A percentile compares a stretch with the other conserved stretches of the same genome.
Conservation (phyloP, 2,888 invertebrate species). For the Rhorus exstirpatorius region DNA sequence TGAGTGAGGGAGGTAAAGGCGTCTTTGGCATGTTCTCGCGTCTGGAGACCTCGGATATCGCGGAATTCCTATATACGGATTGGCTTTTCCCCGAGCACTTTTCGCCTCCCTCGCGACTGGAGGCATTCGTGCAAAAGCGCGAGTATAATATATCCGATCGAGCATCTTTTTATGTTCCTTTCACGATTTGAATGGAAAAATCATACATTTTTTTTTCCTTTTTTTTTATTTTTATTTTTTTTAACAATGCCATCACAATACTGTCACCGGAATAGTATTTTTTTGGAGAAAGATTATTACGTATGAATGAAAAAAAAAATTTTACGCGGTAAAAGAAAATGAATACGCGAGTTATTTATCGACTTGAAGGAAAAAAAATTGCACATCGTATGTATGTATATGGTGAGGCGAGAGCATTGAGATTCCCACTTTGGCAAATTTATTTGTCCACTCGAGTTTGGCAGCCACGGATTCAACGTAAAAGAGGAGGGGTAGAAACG, state of each 20-base stretch:
- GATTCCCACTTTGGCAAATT: slow-evolving; percentile 38
- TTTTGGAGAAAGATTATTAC: not conserved
- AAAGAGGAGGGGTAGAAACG: slow-evolving; percentile 14
- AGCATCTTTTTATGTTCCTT: slow-evolving; percentile 30
- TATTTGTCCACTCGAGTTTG: slow-evolving; percentile 56
- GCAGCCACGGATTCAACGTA: slow-evolving; percentile 6
- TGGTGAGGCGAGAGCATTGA: not conserved
- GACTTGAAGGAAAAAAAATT: not conserved
- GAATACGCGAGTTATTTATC: not conserved
- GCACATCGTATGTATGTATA: too few species aligned
- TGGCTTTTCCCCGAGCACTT: slow-evolving; percentile 55
- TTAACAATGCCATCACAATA: not conserved
- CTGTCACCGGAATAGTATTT: not conserved
- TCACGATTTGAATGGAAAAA: slow-evolving; percentile 42
- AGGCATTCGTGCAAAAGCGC: slow-evolving; percentile 44
- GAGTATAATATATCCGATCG: slow-evolving; percentile 54
- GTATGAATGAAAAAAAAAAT: not conserved
- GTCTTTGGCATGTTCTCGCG: slow-evolving; percentile 47
- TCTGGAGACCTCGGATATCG: slow-evolving; percentile 51
- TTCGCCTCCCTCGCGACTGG: slow-evolving; percentile 35
- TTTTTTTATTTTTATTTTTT: too few species aligned
- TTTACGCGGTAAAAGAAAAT: not conserved
- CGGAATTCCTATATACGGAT: slow-evolving; percentile 63
- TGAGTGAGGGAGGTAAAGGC: too few species aligned
- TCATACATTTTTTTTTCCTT: slow-evolving; percentile 18